Conservation (phyloP, 2,113 vertebrate genomes). For the Podocnemis expansa region DNA sequence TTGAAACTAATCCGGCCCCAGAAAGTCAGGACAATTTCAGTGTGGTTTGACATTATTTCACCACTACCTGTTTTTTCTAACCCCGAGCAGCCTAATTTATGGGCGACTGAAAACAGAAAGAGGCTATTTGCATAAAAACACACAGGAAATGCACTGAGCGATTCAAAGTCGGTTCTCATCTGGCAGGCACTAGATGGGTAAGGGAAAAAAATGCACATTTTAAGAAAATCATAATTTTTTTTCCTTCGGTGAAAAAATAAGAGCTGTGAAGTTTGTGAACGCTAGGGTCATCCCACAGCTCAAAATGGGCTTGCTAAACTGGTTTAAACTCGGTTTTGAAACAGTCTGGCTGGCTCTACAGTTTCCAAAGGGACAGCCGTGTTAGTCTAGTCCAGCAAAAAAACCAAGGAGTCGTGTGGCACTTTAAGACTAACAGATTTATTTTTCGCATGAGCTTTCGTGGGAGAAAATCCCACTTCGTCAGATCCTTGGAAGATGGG, state of each 20-base stretch:
- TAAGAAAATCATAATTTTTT: background rate
- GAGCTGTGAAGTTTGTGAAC: fast-evolving
- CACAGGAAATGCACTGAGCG: background rate
- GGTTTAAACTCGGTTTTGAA: background rate
- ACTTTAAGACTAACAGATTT: too few relatives aligned
- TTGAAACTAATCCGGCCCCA: background rate
- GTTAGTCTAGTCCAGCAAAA: too few relatives aligned
- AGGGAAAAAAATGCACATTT: background rate
- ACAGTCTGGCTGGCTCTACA: background rate
- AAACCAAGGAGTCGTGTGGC: too few relatives aligned
- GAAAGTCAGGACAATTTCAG: background rate
- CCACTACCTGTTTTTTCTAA: background rate
- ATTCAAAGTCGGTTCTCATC: background rate
- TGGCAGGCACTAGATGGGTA: background rate
- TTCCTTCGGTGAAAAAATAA: background rate
- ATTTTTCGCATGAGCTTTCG: too few relatives aligned
- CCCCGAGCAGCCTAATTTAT: fast-evolving
- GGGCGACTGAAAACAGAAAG: background rate
- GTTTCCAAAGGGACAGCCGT: too few relatives aligned
- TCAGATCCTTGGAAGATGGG: too few relatives aligned
- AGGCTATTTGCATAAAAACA: background rate
- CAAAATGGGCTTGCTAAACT: background rate
- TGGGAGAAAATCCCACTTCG: too few relatives aligned
- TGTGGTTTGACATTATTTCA: background rate
- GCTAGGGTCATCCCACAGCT: fast-evolving